Evolutionary conservation across 2,888 invertebrate species (phyloP), one percentile per base, ranked within the genome.

Genomic region (Troides helena): DNA sequence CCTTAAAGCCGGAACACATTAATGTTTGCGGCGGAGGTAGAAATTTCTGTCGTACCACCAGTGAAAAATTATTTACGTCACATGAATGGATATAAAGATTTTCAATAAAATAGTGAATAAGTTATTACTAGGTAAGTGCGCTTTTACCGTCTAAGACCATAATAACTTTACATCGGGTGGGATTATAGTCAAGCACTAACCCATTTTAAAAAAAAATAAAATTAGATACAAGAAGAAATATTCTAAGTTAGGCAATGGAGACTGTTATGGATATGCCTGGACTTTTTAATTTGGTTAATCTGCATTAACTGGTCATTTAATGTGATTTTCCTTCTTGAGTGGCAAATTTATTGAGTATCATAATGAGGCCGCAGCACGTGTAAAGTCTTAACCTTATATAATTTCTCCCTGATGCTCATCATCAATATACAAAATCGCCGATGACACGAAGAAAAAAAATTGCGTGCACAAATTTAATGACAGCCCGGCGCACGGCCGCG

Each of bases 391-490:
- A 66, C 65, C n/a, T 66, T 67, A 66, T 58, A 46, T 60, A 67
- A 62, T 65, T 56, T 60, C 36, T 23, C n/a, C 14, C 14, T 30
- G 53, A 70, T 67, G 23, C 30, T 65, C 67, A 69, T 68, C 68
- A 69, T 61, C 25, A 56, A 70, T 66, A 71, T 46, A 73, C 74
- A 74, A 74, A 75, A 73, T 75, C 72, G 72, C 70, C 74, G 74
- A 74, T 76, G 79, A 78, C 77, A 78, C 77, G 75, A 75, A 75
- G 74, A 73, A 77, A 80, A 76, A 74, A 77, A 80, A 76, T 68
- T 67, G 75, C 73, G 73, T 75, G 75, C 76, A 78, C 79, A 76
- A 75, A 70, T 72, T 76, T 86, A 86, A 87, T 87, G 80, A 85
- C 80, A 84, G 86, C 72, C 76, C 74, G 23, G 76, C 74, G 72